Evolutionary conservation across 2,888 invertebrate genomes (phyloP), one percentile per base, ranked within the genome.

Genomic region (Napeogenes sylphis): DNA sequence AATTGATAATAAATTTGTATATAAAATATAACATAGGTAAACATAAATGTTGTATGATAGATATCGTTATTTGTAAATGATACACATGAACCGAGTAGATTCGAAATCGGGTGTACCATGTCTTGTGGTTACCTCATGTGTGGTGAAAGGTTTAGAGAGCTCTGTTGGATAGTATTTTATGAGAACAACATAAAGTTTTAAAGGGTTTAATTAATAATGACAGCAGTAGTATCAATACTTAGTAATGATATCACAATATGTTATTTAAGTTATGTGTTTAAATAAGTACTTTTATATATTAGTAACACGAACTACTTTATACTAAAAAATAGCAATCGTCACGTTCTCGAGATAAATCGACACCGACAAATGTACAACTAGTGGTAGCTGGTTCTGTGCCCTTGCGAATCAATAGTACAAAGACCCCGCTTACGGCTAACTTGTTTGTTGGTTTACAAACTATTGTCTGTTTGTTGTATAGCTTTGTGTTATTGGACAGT

Each of bases 361-460:
- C 6, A 21, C n/a, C 35, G 5, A 3, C 38, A 21, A 21, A 56
- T 42, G 13, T 38, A 33, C n/a, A 5, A n/a, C 53, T 30, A n/a
- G 30, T 30, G 51, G 8, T 51, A 51, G 51, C 42, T 30, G 30
- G 51, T 30, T 51, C 8, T 12, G 51, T 65, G 68, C 69, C 69
- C 69, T 69, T 66, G 69, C 58, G 58, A 80, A 83, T 82, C 81
- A 81, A 82, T 83, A 82, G 82, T 77, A 70, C 78, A 77, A 74
- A 72, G 81, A 81, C 76, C 81, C 71, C 71, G 67, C 66, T 70
- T 53, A 64, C 66, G 66, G 73, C 77, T 76, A 77, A 75, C 76
- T 74, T 78, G 80, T 78, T 78, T 75, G 76, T 76, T 75, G 70
- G 75, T 79, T 77, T 68, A 55, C 61, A 68, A 65, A 67, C 10